Evolutionary conservation across 2,797 vertebrate species (phyloP), one percentile per base, ranked within the genome.

Genomic region (Acrossocheilus wenchowensis): DNA sequence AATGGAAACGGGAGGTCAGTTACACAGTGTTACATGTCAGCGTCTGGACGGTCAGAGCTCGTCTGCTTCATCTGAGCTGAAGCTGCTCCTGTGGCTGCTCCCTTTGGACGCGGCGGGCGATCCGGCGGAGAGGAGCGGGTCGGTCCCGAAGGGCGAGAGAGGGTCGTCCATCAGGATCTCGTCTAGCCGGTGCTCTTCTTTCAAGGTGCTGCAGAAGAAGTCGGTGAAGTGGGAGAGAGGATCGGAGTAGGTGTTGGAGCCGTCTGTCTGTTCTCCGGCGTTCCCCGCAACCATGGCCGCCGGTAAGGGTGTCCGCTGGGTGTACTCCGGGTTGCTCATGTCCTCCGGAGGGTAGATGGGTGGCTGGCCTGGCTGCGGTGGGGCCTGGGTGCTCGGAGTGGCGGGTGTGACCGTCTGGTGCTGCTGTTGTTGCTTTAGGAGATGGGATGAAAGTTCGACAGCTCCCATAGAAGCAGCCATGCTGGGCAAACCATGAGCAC

Each of bases 211-310:
- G 0, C 97, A 97, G 93, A 99, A 99, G 94, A 99, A 96, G 95
- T 99, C 97, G 0, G 98, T 99, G 93, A 99, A 99, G 91, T 99
- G 97, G 57, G 98, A 99, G 90, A 99, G 96, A 4, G 98, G 98
- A 92, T 99, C 98, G 1, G 97, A 98, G 95, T 98, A 99, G 6
- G 96, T 95, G 72, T 96, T 95, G 73, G 96, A 96, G 91, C 94
- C 93, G 34, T 97, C 95, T 69, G 92, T 93, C 26, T 95, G 93
- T 0, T 96, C 95, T n/a, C 93, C 92, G 54, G 57, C 26, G 41
- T 92, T 62, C 0, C 78, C 85, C 0, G 43, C 30, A 9, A 93
- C 92, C 92, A 95, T 82, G 81, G 95, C 90, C 52, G 90, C 82
- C 87, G 89, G 90, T 30, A 88, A 88, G 17, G 94, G 89, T 88